These are phyloP conservation scores for Lutjanus argentimaculatus DNA, from an alignment of 2,797 vertebrate genomes.

Conservation along the genomic window DNA sequence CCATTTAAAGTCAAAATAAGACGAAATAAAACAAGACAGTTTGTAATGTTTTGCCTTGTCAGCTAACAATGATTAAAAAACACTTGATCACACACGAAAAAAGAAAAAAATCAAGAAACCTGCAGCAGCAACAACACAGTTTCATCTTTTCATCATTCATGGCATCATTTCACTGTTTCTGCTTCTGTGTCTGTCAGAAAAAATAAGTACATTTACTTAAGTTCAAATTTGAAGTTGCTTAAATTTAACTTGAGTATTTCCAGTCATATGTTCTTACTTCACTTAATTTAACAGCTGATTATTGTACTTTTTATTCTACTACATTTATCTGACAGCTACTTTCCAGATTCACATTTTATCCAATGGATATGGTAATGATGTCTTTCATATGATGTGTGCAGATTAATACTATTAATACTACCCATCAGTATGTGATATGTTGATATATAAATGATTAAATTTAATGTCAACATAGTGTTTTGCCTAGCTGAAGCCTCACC, in stretches of 20 bases:
- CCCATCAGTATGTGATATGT: background rate
- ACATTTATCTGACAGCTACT: no score
- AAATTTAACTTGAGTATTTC: background rate
- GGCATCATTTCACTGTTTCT: background rate
- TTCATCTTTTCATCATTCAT: no score
- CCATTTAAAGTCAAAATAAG: background rate
- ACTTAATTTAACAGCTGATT: background rate
- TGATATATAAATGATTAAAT: no score
- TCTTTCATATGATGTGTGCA: background rate
- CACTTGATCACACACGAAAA: no score
- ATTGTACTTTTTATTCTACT: background rate
- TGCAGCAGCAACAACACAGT: background rate
- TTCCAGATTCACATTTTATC: no score
- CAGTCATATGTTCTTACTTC: background rate
- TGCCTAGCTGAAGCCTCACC: no score
- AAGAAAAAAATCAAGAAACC: background rate
- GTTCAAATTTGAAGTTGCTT: background rate
- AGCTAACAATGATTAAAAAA: background rate
- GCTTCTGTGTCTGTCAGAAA: background rate
- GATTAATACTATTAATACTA: background rate
- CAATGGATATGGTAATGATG: no score
- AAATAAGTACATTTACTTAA: background rate
- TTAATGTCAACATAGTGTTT: no score
- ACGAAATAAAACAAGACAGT: background rate
- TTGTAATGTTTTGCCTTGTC: no score